Conservation (phyloP, 2,113 vertebrate species). For the Pollimyrus isidori region DNA sequence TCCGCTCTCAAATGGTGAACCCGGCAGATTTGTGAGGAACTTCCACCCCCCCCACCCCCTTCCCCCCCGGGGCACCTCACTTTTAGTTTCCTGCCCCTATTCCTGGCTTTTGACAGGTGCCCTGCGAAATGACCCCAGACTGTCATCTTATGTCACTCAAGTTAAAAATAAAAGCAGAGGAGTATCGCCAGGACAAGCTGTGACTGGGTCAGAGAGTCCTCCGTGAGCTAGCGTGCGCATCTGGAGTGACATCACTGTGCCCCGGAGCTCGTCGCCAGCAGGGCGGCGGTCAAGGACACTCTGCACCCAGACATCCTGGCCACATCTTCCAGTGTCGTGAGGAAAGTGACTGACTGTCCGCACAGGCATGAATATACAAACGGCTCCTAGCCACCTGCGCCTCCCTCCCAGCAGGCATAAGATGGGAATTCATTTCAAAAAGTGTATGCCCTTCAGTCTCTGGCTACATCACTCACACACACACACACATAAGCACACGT, state of each 20-base stretch:
- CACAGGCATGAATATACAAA: constrained; percentile 48
- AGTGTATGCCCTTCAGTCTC: neutral
- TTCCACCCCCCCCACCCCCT: neutral
- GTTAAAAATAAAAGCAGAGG: constrained; percentile 1
- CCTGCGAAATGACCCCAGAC: neutral
- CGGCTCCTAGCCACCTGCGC: neutral
- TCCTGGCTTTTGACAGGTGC: neutral
- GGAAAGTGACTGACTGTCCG: constrained; percentile 33
- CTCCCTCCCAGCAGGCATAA: neutral
- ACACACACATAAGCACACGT: neutral
- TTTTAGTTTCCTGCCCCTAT: neutral
- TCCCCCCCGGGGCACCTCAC: neutral
- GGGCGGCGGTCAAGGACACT: neutral
- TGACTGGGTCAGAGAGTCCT: neutral
- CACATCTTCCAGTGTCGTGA: constrained; percentile 46
- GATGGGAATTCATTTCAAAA: neutral
- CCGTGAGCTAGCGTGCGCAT: neutral
- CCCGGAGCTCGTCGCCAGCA: neutral
- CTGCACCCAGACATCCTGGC: neutral
- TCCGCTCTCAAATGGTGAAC: too few relatives aligned
- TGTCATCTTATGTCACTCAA: neutral
- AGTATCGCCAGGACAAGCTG: neutral
- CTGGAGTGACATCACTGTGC: neutral
- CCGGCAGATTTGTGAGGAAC: neutral
- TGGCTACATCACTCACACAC: neutral